Conservation (phyloP, 2,888 invertebrate genomes). For the Caenorhabditis sp. region DNA sequence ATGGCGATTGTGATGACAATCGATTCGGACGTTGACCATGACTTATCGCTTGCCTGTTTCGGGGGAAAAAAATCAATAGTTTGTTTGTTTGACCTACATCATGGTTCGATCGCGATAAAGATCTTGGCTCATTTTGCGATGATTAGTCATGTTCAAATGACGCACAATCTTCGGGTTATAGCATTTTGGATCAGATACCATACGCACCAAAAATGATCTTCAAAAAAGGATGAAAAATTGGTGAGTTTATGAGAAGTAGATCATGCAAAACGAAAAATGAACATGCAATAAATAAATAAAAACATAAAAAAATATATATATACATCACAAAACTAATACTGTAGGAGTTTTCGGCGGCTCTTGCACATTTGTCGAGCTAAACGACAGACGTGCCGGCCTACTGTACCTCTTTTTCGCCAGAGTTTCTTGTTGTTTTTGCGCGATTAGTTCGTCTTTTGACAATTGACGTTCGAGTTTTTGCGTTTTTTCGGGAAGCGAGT, state of each 20-base stretch:
- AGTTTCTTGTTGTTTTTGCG: conserved; percentile 77
- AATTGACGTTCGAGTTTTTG: conserved; percentile 41
- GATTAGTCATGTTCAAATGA: conserved; percentile 70
- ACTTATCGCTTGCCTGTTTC: conserved; percentile 54
- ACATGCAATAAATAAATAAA: not conserved
- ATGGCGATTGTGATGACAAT: conserved; percentile 11
- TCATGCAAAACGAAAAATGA: not conserved
- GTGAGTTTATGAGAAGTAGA: not conserved
- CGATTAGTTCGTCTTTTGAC: conserved; percentile 54
- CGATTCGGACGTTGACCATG: conserved; percentile 43
- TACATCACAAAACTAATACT: not conserved
- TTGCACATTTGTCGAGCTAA: conserved; percentile 3
- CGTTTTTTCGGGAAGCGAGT: not conserved
- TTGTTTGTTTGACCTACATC: conserved; percentile 40
- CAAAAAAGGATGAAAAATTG: not conserved
- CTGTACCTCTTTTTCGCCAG: conserved; percentile 82
- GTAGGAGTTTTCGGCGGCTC: not conserved
- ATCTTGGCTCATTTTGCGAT: conserved; percentile 72
- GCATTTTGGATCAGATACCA: conserved; percentile 89
- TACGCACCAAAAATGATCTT: conserved; percentile 89
- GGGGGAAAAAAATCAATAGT: too few relatives aligned
- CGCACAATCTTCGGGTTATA: conserved; percentile 85
- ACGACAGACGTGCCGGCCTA: conserved; percentile 1
- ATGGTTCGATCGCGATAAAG: conserved; percentile 66
- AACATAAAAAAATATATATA: not conserved